Percentiles rank a stretch among this genome's conserved stretches.
phyloP scores from a whole-genome alignment of 2,888 invertebrate species.

The Drosophila gaucha region DNA sequence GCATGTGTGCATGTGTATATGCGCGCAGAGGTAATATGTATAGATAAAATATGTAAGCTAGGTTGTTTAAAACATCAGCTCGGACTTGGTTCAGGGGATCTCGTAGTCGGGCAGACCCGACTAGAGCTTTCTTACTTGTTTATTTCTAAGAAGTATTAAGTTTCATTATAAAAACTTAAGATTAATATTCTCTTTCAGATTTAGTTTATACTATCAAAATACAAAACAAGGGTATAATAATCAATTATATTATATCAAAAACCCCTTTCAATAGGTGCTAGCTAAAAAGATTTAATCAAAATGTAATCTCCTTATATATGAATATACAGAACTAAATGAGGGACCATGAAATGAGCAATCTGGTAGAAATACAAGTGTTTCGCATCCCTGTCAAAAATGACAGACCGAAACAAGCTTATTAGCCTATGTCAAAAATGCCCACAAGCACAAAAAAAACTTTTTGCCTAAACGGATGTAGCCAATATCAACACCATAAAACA shows the following conservation, averaged over 20 bases:
- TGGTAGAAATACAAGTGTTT: conserved; percentile 18
- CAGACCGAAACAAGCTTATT: conserved; percentile 67
- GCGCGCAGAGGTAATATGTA: too few species aligned
- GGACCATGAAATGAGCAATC: conserved; percentile 28
- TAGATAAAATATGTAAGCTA: too few species aligned
- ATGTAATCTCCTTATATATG: neutral
- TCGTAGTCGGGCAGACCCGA: too few species aligned
- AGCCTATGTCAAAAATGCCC: conserved; percentile 73
- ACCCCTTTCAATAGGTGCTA: too few species aligned
- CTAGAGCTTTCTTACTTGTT: too few species aligned
- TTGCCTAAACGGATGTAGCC: conserved; percentile 67
- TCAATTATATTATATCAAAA: neutral
- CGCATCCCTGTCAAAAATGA: conserved; percentile 51
- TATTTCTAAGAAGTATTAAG: too few species aligned
- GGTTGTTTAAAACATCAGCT: too few species aligned
- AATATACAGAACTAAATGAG: neutral
- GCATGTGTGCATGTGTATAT: too few species aligned
- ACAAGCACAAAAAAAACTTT: conserved; percentile 8
- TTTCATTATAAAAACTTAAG: too few species aligned
- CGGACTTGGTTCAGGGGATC: too few species aligned
- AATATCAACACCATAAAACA: conserved; percentile 64
- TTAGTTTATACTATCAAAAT: neutral
- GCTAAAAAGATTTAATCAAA: conserved; percentile 19
- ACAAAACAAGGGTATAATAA: too few species aligned
- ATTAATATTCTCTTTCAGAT: too few species aligned